Conservation (phyloP, 2,797 vertebrate genomes). For the Coreius guichenoti region DNA sequence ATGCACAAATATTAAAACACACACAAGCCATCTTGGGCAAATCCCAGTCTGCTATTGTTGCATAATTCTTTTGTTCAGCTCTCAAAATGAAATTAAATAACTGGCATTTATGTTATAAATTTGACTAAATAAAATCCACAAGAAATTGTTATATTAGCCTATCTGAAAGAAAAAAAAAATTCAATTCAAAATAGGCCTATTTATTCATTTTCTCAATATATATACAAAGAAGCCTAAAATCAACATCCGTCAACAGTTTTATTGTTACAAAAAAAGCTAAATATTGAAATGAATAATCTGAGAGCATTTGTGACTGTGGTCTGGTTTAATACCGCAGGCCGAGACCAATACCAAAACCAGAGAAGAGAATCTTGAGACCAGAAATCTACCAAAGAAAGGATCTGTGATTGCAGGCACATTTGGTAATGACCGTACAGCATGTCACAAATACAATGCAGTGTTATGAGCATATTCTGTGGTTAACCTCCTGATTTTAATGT, state of each 20-base stretch:
- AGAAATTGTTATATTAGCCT: not conserved
- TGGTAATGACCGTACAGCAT: not conserved
- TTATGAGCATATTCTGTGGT: not conserved
- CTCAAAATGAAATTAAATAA: not conserved
- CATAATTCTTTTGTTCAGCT: not conserved
- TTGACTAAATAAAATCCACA: not conserved
- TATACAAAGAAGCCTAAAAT: not conserved
- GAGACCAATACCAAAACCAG: not conserved
- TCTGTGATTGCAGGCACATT: not conserved
- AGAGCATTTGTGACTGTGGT: not conserved
- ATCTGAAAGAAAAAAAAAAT: not conserved
- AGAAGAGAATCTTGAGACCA: not conserved
- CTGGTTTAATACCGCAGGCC: not conserved
- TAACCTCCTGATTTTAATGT: not conserved
- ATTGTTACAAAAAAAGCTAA: not conserved
- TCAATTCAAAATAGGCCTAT: not conserved
- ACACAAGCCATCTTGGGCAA: not conserved
- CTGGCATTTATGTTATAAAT: not conserved
- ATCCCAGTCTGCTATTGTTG: not conserved
- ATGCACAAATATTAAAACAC: not conserved
- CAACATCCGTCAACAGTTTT: not conserved
- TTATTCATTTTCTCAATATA: not conserved
- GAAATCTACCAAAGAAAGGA: not conserved
- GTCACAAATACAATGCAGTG: not conserved
- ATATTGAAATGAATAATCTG: not conserved